Evolutionary conservation across 2,113 vertebrate genomes (phyloP).

Genomic region (Oophaga pumilio): DNA sequence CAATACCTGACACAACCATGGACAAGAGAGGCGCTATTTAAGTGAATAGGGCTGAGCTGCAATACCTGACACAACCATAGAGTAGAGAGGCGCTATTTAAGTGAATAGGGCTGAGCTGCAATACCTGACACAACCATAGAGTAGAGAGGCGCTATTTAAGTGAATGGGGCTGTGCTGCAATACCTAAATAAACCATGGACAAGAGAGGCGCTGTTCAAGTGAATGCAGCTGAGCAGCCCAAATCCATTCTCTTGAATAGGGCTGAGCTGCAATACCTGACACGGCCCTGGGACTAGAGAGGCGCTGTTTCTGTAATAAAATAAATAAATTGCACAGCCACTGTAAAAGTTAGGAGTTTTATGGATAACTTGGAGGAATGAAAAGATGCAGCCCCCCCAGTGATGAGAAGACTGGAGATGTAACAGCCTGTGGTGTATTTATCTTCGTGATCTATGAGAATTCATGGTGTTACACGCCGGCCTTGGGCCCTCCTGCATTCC

Average conservation of each 20-base stretch:
- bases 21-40: no score
- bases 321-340: neutral
- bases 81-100: neutral
- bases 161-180: neutral
- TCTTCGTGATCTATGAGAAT: neutral
- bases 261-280: neutral
- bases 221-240: neutral
- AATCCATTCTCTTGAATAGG: neutral
- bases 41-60: neutral
- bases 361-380: neutral
- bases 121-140: neutral
- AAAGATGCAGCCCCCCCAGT: neutral
- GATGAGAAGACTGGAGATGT: neutral
- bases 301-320: neutral
- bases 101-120: neutral
- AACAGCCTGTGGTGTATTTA: neutral
- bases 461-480: neutral
- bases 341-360: neutral
- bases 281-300: neutral
- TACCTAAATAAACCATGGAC: neutral
- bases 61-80: neutral
- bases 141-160: neutral
- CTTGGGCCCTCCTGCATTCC: slow-evolving; percentile 31
- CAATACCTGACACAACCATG: no score
- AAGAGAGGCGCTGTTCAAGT: neutral